phyloP scores from a whole-genome alignment of 2,888 invertebrate genomes.

The Chymomyza amoena region DNA sequence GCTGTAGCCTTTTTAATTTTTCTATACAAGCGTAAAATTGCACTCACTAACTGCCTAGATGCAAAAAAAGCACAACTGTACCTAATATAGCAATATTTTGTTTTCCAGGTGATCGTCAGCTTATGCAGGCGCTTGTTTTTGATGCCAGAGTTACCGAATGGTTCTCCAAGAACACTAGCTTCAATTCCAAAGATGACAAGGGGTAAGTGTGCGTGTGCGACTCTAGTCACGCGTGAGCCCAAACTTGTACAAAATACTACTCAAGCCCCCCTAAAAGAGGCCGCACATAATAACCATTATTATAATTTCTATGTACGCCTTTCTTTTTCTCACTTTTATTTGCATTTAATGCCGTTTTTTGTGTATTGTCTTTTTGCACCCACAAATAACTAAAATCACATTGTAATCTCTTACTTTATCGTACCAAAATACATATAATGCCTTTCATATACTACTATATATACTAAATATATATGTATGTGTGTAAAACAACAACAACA shows the following conservation, averaged over 20 bases:
- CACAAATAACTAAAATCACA: constrained; percentile 50
- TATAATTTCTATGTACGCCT: constrained; percentile 53
- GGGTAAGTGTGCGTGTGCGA: constrained; percentile 80
- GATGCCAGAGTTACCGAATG: constrained; percentile 93
- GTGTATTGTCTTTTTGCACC: constrained; percentile 56
- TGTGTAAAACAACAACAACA: constrained; percentile 34
- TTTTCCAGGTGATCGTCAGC: constrained; percentile 87
- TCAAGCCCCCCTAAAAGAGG: constrained; percentile 27
- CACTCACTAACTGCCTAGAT: constrained; percentile 7
- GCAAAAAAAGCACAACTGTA: background rate
- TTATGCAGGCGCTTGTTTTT: constrained; percentile 91
- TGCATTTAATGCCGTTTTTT: constrained; percentile 54
- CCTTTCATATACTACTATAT: constrained; percentile 42
- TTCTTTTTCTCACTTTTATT: constrained; percentile 65
- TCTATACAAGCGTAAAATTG: constrained; percentile 16
- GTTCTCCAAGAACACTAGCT: constrained; percentile 89
- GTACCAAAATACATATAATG: constrained; percentile 53
- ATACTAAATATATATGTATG: constrained; percentile 31
- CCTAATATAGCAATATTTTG: background rate
- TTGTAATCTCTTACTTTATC: constrained; percentile 47
- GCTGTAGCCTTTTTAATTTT: constrained; percentile 8
- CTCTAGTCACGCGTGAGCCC: background rate
- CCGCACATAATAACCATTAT: constrained; percentile 60
- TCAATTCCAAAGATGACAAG: constrained; percentile 86
- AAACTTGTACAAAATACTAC: constrained; percentile 49